Percentiles rank a stretch among this genome's conserved stretches.
Evolutionary conservation across 2,113 vertebrate genomes (phyloP).

Genomic region (Morone chrysops): DNA sequence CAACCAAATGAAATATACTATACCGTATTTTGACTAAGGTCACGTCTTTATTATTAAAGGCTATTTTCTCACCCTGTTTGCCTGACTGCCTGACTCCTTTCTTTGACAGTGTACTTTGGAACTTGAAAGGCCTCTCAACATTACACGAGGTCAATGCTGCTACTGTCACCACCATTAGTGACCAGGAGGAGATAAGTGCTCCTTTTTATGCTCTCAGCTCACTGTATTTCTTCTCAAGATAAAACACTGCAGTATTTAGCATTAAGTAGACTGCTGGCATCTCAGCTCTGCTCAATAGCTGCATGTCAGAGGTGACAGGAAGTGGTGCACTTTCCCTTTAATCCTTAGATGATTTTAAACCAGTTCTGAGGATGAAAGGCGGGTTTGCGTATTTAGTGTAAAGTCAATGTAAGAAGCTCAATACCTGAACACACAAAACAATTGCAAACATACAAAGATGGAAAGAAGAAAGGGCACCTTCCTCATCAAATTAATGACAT

Average conservation of each 20-base stretch:
- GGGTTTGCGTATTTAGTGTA: conserved; percentile 13
- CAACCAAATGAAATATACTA: neutral
- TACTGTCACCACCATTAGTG: conserved; percentile 67
- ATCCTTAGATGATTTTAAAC: conserved; percentile 54
- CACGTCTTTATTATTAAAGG: neutral
- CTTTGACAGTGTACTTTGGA: conserved; percentile 11
- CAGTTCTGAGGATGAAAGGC: conserved; percentile 43
- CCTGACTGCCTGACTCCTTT: neutral
- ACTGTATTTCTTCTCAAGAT: conserved; percentile 42
- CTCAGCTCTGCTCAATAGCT: conserved; percentile 50
- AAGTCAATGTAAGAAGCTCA: conserved; percentile 43
- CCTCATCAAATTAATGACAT: neutral
- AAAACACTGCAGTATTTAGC: conserved; percentile 65
- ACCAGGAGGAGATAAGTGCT: conserved; percentile 69
- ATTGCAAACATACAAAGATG: neutral
- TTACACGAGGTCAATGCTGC: conserved; percentile 35
- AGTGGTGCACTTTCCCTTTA: conserved; percentile 52
- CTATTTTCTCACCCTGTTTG: neutral
- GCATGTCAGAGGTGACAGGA: conserved; percentile 30
- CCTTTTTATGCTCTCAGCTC: conserved; percentile 45
- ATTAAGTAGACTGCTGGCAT: conserved; percentile 70
- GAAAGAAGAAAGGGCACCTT: neutral
- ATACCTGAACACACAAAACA: neutral
- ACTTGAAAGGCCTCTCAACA: conserved; percentile 36
- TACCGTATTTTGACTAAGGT: neutral